Evolutionary conservation across 2,797 vertebrate species (phyloP).

Genomic region (Coilia nasus): DNA sequence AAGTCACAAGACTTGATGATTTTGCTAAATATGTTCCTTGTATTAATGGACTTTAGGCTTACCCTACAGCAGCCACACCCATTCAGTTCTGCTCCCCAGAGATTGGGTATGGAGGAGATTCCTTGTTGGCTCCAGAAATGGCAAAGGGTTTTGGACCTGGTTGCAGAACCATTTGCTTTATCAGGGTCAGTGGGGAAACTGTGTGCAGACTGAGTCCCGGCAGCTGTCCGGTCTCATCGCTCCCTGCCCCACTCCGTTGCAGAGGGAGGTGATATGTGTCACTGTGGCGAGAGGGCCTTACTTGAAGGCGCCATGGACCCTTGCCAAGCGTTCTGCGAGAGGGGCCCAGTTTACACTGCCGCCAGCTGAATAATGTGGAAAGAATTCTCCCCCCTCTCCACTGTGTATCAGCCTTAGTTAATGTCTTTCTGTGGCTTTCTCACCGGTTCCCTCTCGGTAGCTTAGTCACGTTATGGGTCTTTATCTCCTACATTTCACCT

Average conservation of each 20-base stretch:
- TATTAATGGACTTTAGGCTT: not conserved
- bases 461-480: not conserved
- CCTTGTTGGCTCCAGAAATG: not conserved
- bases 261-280: slow-evolving; percentile 32
- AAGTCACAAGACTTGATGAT: not conserved
- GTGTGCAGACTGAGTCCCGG: not conserved
- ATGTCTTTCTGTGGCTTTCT: not conserved
- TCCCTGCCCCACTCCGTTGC: not conserved
- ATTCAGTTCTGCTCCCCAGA: not conserved
- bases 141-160: not conserved
- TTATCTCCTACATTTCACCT: not conserved
- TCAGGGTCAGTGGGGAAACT: slow-evolving; percentile 9
- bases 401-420: not conserved
- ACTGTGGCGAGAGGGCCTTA: slow-evolving; percentile 35
- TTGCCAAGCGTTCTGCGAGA: slow-evolving; percentile 21
- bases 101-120: not conserved
- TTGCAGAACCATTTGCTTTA: not conserved
- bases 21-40: not conserved
- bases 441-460: not conserved
- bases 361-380: slow-evolving; percentile 55
- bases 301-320: slow-evolving; percentile 16
- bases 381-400: slow-evolving; percentile 52
- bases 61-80: slow-evolving; percentile 4
- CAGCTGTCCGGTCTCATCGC: slow-evolving; percentile 32
- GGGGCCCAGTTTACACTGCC: slow-evolving; percentile 50